phyloP scores from a whole-genome alignment of 1,140 invertebrate species.

The Drusus annulatus region DNA sequence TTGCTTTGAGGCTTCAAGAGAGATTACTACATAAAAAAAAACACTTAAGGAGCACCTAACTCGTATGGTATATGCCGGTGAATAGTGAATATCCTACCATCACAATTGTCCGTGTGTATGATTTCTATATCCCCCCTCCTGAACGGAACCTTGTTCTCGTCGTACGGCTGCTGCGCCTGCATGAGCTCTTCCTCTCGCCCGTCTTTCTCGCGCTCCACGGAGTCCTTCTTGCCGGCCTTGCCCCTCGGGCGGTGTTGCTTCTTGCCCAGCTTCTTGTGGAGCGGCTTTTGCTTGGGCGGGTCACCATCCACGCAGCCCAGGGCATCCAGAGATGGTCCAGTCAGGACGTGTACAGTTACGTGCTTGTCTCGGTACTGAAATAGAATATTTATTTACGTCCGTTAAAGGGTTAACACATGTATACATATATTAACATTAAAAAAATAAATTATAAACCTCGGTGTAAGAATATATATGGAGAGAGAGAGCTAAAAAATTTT shows the following conservation, averaged over 20 bases:
- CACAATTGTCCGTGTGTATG: conserved; percentile 78
- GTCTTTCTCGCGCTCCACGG: conserved; percentile 52
- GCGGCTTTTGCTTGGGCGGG: conserved; percentile 49
- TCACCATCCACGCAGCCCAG: conserved; percentile 60
- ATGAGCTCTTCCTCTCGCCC: conserved; percentile 61
- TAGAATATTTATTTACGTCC: too few species aligned
- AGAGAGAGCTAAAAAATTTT: too few species aligned
- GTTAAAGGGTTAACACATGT: too few species aligned
- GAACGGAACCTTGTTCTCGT: conserved; percentile 64
- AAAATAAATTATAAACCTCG: too few species aligned
- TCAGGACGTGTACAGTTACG: conserved; percentile 63
- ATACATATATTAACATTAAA: too few species aligned
- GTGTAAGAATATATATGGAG: too few species aligned
- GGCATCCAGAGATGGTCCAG: conserved; percentile 62
- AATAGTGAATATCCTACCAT: conserved; percentile 72
- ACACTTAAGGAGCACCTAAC: too few species aligned
- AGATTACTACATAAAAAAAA: too few species aligned
- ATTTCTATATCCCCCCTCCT: conserved; percentile 84
- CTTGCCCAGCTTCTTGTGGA: conserved; percentile 65
- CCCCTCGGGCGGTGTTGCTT: conserved; percentile 29
- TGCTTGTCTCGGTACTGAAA: conserved; percentile 68
- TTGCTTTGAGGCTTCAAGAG: too few species aligned
- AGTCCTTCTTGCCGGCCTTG: background rate
- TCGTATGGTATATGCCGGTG: too few species aligned
- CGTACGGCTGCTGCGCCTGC: conserved; percentile 62